Base-by-base conservation (phyloP, 2,113 vertebrate species). In the Sebastes fasciatus region DNA sequence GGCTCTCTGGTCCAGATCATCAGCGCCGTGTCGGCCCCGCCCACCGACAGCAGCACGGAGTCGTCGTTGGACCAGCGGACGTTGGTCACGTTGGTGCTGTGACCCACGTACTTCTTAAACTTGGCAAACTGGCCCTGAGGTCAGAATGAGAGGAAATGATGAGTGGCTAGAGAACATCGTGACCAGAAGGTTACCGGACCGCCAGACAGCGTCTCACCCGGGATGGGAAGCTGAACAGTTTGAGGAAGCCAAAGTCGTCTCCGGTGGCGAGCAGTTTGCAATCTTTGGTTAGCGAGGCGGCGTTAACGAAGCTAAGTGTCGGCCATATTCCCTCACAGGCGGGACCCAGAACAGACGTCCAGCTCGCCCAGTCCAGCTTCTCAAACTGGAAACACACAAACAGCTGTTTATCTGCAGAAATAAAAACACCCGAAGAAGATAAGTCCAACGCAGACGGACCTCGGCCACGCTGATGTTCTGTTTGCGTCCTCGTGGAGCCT, bases 1-100 rank as follows among this genome's bases (percentile, higher is more conserved):
- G 96, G 95, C 87, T 99, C 98, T 89, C 97, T 92, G n/a, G 90
- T 96, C 98, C 98, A 99, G 94, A 99, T 97, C 98, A 99, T 99
- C 85, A 99, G 90, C 17, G 98, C 98, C 0, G 97, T 97, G 89
- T 99, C 98, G 0, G 97, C 97, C 0, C 98, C 98, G 0, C 98
- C 98, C 61, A 99, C 97, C 0, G 98, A 98, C 90, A 99, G 96
- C 93, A 99, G 93, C 88, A 96, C 87, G 0, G 96, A 94, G 84
- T 99, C 98, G 1, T 98, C 98, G 64, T 97, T 96, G 80, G 98
- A 95, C 98, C 98, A 99, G 67, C 97, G 93, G 26, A 99, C 97
- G 0, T 97, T 99, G 42, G 98, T 98, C 79, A 99, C 98, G 0
- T 99, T 98, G 1, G 97, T 96, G 6, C 98, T 99, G 93, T 99